Base-by-base conservation (phyloP, 2,797 vertebrate genomes). In the Paratrypauchen microcephalus region DNA sequence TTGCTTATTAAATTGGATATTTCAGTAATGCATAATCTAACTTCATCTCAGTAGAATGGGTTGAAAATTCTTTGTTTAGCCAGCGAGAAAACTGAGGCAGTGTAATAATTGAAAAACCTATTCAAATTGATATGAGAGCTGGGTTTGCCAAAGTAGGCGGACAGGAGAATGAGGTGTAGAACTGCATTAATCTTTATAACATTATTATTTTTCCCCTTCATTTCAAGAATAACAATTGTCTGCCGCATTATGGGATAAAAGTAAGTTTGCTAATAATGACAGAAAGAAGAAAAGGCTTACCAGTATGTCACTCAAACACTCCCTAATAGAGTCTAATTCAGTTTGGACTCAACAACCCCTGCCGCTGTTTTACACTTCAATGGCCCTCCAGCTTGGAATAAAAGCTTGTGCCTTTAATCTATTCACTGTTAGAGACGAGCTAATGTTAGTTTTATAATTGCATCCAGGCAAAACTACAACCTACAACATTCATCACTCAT, bases 31-130 rank as follows among this genome's bases (percentile, higher is more conserved):
- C 90, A 92, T 93, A 92, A 93, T 91, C 90, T 91, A 90, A 88
- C 86, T 90, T 88, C 88, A 91, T 89, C 89, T 90, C 87, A 89
- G 86, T 87, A 86, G 86, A 90, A 90, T 82, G 68, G 76, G 78
- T 60, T 82, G 83, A 85, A 93, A 93, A 90, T 88, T 92, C 92
- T 92, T 94, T 94, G 92, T 93, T 92, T 93, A 91, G 90, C 87
- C 83, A 84, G 87, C 65, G 82, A 85, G 87, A 30, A 36, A 90
- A 86, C 78, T 72, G 85, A 86, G 88, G 81, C 82, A 75, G 87
- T 90, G 73, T 76, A 91, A 91, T 95, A 93, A 94, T 93, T 92
- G 90, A 94, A 94, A 95, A 95, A 92, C 89, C 90, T 92, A 93
- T 93, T 93, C 91, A 91, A 86, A 89, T 88, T 91, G 88, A 91